These are phyloP conservation scores for Phalanger gymnotis DNA, from an alignment of 2,797 vertebrate species.

Conservation along the genomic window DNA sequence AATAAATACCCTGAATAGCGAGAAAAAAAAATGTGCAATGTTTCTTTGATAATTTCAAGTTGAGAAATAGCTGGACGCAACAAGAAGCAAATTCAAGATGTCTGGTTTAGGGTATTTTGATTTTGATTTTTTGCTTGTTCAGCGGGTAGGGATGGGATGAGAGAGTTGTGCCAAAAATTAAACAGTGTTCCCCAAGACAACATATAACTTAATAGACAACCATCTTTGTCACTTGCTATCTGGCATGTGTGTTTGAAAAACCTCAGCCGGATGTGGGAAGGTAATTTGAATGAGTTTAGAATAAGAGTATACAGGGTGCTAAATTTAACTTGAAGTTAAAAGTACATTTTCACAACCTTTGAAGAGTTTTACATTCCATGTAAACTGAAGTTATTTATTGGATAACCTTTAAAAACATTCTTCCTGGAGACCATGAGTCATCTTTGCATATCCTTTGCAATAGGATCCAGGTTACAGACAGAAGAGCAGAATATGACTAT, in stretches of 20 bases:
- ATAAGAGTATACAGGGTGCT: slow-evolving; percentile 40
- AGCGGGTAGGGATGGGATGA: not conserved
- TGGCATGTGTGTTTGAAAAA: slow-evolving; percentile 27
- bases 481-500: not conserved
- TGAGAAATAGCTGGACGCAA: not conserved
- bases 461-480: slow-evolving; percentile 3
- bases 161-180: not conserved
- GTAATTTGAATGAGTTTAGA: slow-evolving; percentile 67
- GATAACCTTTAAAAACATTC: slow-evolving; percentile 59
- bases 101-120: not conserved
- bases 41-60: slow-evolving; percentile 6
- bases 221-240: not conserved
- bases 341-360: slow-evolving; percentile 17
- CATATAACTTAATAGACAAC: not conserved
- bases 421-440: slow-evolving; percentile 42
- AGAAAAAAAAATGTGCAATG: not conserved
- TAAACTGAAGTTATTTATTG: slow-evolving; percentile 70
- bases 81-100: slow-evolving; percentile 3
- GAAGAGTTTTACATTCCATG: slow-evolving; percentile 63
- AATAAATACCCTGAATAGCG: slow-evolving; percentile 22
- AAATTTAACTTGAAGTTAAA: slow-evolving; percentile 63
- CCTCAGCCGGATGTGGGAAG: slow-evolving; percentile 60
- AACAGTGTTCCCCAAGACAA: slow-evolving; percentile 3
- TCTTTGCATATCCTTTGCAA: not conserved
- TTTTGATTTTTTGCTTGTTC: not conserved